phyloP scores from a whole-genome alignment of 2,888 invertebrate genomes.

The Drosophila robusta region DNA sequence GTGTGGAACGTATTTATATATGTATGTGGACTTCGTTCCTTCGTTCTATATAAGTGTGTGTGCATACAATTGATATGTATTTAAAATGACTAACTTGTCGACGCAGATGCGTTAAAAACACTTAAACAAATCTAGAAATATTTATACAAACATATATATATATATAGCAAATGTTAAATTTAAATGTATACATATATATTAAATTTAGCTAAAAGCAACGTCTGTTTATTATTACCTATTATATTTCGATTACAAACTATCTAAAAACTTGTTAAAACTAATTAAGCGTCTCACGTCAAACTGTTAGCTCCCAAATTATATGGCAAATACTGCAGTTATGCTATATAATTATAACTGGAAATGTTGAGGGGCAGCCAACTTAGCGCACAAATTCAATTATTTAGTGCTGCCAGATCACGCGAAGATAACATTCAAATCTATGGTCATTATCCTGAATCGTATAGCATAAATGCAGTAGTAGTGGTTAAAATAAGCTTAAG shows the following conservation, averaged over 20 bases:
- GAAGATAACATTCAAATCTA: neutral
- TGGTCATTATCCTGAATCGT: neutral
- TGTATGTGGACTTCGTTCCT: conserved; percentile 20
- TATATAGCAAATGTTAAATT: conserved; percentile 22
- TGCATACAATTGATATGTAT: neutral
- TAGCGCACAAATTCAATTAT: neutral
- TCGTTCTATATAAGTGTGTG: conserved; percentile 1
- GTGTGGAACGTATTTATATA: conserved; percentile 19
- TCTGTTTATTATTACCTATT: conserved; percentile 22
- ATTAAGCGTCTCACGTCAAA: conserved; percentile 56
- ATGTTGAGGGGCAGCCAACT: conserved; percentile 5
- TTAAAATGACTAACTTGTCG: neutral
- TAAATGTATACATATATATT: conserved; percentile 39
- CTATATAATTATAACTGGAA: conserved; percentile 2
- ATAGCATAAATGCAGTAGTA: conserved; percentile 32
- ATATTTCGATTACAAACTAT: conserved; percentile 5
- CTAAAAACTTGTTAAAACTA: conserved; percentile 35
- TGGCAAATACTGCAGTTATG: conserved; percentile 52
- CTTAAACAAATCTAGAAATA: conserved; percentile 36
- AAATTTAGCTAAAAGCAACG: conserved; percentile 38
- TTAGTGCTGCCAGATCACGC: conserved; percentile 7
- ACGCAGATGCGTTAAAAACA: conserved; percentile 1
- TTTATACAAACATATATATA: conserved; percentile 25
- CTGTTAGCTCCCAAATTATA: conserved; percentile 46
- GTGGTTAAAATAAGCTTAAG: conserved; percentile 46